Evolutionary conservation across 2,113 vertebrate species (phyloP).

Genomic region (Prinia subflava): DNA sequence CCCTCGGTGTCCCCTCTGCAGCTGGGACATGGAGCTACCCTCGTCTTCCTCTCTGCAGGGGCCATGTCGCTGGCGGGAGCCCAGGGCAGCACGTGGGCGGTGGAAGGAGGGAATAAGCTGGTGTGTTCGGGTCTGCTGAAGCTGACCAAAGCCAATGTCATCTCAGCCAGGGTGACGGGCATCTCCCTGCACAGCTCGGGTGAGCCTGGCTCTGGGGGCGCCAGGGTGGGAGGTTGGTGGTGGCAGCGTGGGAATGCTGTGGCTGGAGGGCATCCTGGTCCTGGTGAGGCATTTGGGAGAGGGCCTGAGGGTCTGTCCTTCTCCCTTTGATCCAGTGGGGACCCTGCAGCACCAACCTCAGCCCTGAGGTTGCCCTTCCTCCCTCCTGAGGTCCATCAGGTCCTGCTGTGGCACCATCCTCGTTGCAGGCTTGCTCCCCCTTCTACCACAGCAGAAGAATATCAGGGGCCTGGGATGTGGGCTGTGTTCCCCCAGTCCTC

Average conservation of each 20-base stretch:
- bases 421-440: not conserved
- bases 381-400: not conserved
- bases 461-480: not conserved
- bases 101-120: conserved; percentile 96
- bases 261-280: not conserved
- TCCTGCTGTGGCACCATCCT: not conserved
- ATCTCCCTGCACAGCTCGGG: conserved; percentile 79
- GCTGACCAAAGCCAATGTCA: conserved; percentile 86
- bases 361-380: not conserved
- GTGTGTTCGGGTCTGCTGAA: conserved; percentile 91
- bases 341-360: not conserved
- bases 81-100: conserved; percentile 92
- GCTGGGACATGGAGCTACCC: not conserved
- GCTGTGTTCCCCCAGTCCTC: not conserved
- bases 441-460: not conserved
- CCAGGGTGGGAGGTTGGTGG: not conserved
- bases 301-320: fast-evolving
- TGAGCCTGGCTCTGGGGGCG: conserved; percentile 2
- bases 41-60: conserved; percentile 70
- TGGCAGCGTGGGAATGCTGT: not conserved
- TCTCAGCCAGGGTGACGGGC: conserved; percentile 81
- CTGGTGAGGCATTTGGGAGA: not conserved
- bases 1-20: fast-evolving
- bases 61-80: conserved; percentile 90
- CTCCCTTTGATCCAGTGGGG: not conserved